phyloP scores from a whole-genome alignment of 1,140 invertebrate genomes.

The Danaus melanippus region DNA sequence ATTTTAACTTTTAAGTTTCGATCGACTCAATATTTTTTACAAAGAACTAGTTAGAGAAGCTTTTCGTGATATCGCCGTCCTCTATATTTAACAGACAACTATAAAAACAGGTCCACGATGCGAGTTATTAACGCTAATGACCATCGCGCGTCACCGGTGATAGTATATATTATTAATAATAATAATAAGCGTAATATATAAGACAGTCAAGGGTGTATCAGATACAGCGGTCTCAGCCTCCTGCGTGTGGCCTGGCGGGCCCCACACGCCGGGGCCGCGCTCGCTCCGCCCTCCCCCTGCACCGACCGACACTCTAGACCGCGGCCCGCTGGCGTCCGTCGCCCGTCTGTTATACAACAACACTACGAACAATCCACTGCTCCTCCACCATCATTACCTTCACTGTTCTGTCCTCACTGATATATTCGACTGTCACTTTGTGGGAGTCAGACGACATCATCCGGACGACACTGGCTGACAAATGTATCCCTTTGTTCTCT shows the following conservation, averaged over 20 bases:
- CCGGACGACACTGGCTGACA: constrained; percentile 56
- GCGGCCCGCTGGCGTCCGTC: constrained; percentile 65
- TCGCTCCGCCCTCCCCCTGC: constrained; percentile 70
- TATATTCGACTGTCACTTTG: constrained; percentile 66
- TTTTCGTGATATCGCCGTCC: too few species aligned
- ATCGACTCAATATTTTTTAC: too few species aligned
- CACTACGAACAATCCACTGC: constrained; percentile 41
- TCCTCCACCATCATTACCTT: constrained; percentile 53
- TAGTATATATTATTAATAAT: background rate
- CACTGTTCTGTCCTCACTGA: constrained; percentile 63
- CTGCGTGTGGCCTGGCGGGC: constrained; percentile 67
- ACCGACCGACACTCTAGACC: constrained; percentile 60
- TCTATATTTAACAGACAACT: too few species aligned
- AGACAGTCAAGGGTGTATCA: constrained; percentile 66
- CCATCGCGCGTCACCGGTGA: background rate
- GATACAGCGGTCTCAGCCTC: constrained; percentile 67
- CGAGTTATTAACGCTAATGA: too few species aligned
- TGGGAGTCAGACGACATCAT: constrained; percentile 70
- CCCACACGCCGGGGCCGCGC: constrained; percentile 64
- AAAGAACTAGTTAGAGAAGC: too few species aligned
- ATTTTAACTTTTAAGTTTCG: constrained; percentile 2
- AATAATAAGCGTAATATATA: constrained; percentile 39
- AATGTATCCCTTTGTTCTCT: constrained; percentile 58
- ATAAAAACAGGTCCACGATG: too few species aligned
- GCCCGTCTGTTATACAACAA: constrained; percentile 68